A percentile compares a stretch with the other conserved stretches of the same genome.
Evolutionary conservation across 2,797 vertebrate genomes (phyloP).

Genomic region (Stomatorhinus walkeri): DNA sequence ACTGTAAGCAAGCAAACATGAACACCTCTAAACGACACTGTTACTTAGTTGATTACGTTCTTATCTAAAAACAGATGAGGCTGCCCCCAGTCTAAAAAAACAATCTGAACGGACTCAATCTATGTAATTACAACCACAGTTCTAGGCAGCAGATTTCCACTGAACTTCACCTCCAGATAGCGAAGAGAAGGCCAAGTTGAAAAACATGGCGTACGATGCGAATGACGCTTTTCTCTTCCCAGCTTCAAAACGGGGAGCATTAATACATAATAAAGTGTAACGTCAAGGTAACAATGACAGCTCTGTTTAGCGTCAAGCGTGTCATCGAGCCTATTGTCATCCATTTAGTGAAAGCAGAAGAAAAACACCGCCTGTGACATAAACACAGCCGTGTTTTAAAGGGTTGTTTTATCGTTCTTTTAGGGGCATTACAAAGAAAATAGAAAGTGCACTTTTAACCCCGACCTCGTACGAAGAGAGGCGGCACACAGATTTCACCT

Average conservation of each 20-base stretch:
- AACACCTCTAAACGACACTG: not conserved
- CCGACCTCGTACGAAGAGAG: constrained; percentile 58
- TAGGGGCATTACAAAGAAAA: constrained; percentile 65
- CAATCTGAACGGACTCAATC: not conserved
- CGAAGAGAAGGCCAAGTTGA: not conserved
- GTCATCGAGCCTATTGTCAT: not conserved
- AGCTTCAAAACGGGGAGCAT: not conserved
- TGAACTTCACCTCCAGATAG: not conserved
- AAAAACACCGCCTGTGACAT: not conserved
- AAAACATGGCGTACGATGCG: not conserved
- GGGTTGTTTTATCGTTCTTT: constrained; percentile 56
- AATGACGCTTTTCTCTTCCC: not conserved
- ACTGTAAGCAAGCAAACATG: not conserved
- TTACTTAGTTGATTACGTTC: not conserved
- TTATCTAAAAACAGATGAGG: not conserved
- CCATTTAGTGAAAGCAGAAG: not conserved
- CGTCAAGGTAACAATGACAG: not conserved
- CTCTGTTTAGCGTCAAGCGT: not conserved
- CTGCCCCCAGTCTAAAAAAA: not conserved
- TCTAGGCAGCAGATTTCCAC: not conserved
- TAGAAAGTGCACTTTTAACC: constrained; percentile 66
- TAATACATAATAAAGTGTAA: not conserved
- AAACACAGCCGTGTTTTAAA: constrained; percentile 38
- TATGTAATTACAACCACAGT: not conserved
- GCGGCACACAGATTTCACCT: constrained; percentile 53